Base-by-base conservation (phyloP, 2,797 vertebrate genomes). In the Chiroxiphia lanceolata region DNA sequence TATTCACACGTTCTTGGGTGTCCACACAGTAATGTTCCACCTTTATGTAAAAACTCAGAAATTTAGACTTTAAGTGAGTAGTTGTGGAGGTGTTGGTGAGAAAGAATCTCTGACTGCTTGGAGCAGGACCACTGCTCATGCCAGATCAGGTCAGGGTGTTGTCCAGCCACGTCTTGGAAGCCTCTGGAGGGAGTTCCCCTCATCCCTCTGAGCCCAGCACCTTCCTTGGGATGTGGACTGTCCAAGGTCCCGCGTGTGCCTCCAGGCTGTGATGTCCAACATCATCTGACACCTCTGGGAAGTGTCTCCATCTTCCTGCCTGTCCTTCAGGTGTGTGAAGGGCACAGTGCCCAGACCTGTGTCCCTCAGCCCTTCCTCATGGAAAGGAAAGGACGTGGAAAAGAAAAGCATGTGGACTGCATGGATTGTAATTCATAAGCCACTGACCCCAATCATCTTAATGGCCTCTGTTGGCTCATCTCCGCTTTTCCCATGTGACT, bases 321-420 rank as follows among this genome's bases (percentile, higher is more conserved):
- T 33, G 33, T 48, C 33, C 78, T 61, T 72, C 31, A 57, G 36
- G 50, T 20, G 34, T 15, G 17, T 19, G 45, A 42, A 45, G 38
- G 45, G 20, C 60, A 23, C 26, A 11, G 3, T 47, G 47, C 7
- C n/a, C 38, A 11, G 15, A 6, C 15, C 26, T 21, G 20, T 27
- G 7, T 80, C 6, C 31, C 31, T 6, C 6, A n/a, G 77, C 45
- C 65, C 18, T 68, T 60, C 16, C 44, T 8, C 0, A 13, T 3
- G 70, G 26, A 15, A 65, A 45, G 38, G 15, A 2, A 20, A 57
- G 27, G 22, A 5, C 6, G 3, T 59, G 57, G 71, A 21, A 27
- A 45, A 60, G 38, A 26, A 26, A 17, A 64, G 6, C 1, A 1
- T 3, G 1, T 6, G n/a, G 57, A 6, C 27, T 5, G 11, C 5